These are phyloP conservation scores for Paramisgurnus dabryanus DNA, from an alignment of 2,113 vertebrate species.

Conservation along the genomic window DNA sequence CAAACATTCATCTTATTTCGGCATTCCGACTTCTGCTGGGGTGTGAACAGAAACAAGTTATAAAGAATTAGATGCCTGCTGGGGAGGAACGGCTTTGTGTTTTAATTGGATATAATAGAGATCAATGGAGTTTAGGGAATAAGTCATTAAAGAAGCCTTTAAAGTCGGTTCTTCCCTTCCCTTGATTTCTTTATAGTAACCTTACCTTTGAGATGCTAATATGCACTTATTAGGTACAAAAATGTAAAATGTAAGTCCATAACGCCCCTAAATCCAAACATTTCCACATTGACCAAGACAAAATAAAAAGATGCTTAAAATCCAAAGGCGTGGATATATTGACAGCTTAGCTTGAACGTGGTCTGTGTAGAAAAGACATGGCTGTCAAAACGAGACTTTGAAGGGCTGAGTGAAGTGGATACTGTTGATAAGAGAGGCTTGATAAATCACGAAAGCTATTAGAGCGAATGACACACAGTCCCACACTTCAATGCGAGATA, in stretches of 20 bases:
- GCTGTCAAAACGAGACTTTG: not conserved
- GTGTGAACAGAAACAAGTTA: not conserved
- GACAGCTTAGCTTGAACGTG: not conserved
- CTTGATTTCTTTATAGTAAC: too few species aligned
- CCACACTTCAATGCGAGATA: slow-evolving; percentile 8
- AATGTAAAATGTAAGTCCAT: not conserved
- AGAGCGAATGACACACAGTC: slow-evolving; percentile 4
- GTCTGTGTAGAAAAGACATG: slow-evolving; percentile 6
- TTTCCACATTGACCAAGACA: not conserved
- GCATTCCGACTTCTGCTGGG: not conserved
- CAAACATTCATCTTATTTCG: not conserved
- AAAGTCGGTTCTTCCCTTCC: not conserved
- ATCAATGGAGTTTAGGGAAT: not conserved
- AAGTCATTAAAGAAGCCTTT: not conserved
- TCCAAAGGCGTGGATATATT: slow-evolving; percentile 1
- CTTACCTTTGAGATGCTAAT: too few species aligned
- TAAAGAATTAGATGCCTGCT: not conserved
- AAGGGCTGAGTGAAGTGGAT: slow-evolving; percentile 33
- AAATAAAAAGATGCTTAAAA: not conserved
- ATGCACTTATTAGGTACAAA: too few species aligned
- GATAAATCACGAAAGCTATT: slow-evolving; percentile 43
- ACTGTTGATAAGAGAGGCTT: slow-evolving; percentile 35
- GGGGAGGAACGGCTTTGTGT: not conserved
- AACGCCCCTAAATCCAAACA: not conserved
- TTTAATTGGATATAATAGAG: not conserved